Evolutionary conservation across 2,797 vertebrate species (phyloP).

Genomic region (Natrix natrix): DNA sequence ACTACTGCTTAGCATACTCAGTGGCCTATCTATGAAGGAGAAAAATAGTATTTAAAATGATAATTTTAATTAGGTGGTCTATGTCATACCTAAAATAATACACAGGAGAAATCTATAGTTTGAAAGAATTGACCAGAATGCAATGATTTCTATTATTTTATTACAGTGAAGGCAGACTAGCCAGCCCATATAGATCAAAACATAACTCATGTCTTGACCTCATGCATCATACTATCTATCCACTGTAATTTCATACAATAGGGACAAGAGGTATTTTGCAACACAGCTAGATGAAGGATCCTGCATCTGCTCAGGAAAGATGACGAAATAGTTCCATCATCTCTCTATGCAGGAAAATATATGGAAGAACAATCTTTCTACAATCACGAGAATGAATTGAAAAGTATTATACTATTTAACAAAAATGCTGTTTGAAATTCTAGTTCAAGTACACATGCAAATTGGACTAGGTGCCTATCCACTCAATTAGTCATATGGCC

Average conservation of each 20-base stretch:
- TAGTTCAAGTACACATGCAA: not conserved
- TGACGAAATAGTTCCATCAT: not conserved
- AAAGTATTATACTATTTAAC: not conserved
- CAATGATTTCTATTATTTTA: not conserved
- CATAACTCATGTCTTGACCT: not conserved
- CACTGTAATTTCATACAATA: not conserved
- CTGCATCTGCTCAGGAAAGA: not conserved
- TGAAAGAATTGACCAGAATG: not conserved
- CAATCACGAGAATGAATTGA: not conserved
- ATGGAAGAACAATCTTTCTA: not conserved
- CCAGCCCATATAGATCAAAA: not conserved
- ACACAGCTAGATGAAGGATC: not conserved
- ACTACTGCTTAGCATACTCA: not conserved
- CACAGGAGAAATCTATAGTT: not conserved
- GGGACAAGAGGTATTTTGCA: not conserved
- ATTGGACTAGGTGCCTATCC: constrained; percentile 1
- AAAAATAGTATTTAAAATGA: not conserved
- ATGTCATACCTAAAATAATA: not conserved
- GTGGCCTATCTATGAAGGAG: not conserved
- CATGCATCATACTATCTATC: not conserved
- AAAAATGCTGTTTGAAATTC: not conserved
- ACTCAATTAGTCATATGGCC: constrained; percentile 3
- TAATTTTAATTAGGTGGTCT: too few relatives aligned
- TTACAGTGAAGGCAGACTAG: not conserved
- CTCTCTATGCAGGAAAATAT: not conserved